Percentiles rank a stretch among this genome's conserved stretches.
phyloP scores from a whole-genome alignment of 2,113 vertebrate genomes.

The Percopsis transmontana region DNA sequence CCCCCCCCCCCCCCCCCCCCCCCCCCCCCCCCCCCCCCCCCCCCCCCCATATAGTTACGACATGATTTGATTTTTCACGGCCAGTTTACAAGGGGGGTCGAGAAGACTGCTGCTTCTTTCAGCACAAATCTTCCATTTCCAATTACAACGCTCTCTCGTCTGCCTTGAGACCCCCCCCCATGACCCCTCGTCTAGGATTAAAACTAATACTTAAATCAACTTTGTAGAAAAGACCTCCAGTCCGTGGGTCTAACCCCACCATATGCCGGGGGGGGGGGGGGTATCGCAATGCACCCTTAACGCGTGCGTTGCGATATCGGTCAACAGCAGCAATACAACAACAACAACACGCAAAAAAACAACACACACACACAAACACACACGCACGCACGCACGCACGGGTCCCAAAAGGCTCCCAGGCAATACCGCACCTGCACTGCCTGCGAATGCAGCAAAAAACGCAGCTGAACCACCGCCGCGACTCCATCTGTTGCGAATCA shows the following conservation, averaged over 20 bases:
- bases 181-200: constrained; percentile 60
- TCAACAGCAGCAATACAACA: background rate
- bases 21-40: too few relatives aligned
- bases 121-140: background rate
- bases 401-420: background rate
- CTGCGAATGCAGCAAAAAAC: background rate
- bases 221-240: constrained; percentile 46
- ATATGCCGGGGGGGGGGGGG: background rate
- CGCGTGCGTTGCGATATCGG: too few relatives aligned
- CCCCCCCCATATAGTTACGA: too few relatives aligned
- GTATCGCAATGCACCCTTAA: too few relatives aligned
- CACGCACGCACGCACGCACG: too few relatives aligned
- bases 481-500: constrained; percentile 10
- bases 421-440: too few relatives aligned
- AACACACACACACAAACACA: background rate
- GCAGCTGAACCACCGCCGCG: background rate
- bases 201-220: constrained; percentile 65
- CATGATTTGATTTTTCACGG: too few relatives aligned
- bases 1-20: too few relatives aligned
- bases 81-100: constrained; percentile 30
- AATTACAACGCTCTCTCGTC: constrained; percentile 12
- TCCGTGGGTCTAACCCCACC: constrained; percentile 10
- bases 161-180: constrained; percentile 36
- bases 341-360: background rate
- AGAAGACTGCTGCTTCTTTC: constrained; percentile 7